These are phyloP conservation scores for Oriolus oriolus DNA, from an alignment of 2,113 vertebrate species.

Conservation along the genomic window DNA sequence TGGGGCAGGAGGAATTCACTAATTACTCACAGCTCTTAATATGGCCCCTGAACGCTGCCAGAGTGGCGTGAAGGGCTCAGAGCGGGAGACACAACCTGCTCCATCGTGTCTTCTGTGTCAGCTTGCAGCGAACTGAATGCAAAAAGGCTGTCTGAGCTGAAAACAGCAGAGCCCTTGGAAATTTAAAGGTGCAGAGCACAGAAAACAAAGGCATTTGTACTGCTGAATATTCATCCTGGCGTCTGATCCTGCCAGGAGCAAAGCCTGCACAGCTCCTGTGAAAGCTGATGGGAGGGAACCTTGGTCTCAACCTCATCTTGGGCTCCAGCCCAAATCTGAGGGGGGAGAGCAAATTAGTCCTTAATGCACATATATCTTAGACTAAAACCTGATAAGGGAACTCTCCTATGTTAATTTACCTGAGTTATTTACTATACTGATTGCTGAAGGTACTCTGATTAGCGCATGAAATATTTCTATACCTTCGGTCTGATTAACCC, in stretches of 20 bases:
- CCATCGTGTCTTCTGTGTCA: conserved; percentile 55
- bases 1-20: conserved; percentile 28
- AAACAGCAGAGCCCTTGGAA: conserved; percentile 34
- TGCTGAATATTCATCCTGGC: conserved; percentile 48
- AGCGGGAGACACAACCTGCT: conserved; percentile 56
- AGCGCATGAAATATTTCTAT: conserved; percentile 64
- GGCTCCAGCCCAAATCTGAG: conserved; percentile 42
- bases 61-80: conserved; percentile 52
- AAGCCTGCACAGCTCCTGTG: neutral
- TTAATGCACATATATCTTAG: conserved; percentile 62
- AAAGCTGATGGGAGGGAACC: conserved; percentile 37
- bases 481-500: conserved; percentile 66
- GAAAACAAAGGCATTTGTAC: conserved; percentile 42
- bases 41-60: conserved; percentile 39
- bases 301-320: conserved; percentile 10
- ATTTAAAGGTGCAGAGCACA: conserved; percentile 62
- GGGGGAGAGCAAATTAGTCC: conserved; percentile 56
- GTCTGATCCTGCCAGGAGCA: conserved; percentile 8
- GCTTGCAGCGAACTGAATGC: conserved; percentile 41
- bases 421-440: conserved; percentile 68
- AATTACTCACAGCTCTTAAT: conserved; percentile 45
- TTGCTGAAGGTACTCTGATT: conserved; percentile 70
- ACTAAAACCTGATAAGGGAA: conserved; percentile 56
- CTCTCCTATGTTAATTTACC: conserved; percentile 67
- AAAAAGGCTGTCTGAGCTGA: conserved; percentile 61